Conservation (phyloP, 92 coral and sea anemone species). For the Phenganax stokvisi region DNA sequence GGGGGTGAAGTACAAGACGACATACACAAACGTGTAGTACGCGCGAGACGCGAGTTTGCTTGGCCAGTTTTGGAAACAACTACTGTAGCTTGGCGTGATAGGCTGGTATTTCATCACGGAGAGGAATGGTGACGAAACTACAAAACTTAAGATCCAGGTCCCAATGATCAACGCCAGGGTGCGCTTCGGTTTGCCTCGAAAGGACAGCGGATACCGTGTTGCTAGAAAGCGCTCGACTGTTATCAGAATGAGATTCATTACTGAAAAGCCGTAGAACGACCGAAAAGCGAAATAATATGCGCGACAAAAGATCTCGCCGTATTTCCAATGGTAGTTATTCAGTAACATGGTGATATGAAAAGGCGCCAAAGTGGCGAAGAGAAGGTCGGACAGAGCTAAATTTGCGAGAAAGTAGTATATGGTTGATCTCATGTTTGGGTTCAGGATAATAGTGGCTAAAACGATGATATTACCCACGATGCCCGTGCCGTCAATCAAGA, state of each 20-base stretch:
- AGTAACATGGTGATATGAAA: conserved; percentile 27
- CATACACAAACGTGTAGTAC: conserved; percentile 35
- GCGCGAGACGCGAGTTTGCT: conserved; percentile 35
- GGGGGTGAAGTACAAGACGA: conserved; percentile 27
- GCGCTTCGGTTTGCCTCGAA: conserved; percentile 38
- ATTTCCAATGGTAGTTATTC: conserved; percentile 20
- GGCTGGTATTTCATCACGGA: conserved; percentile 11
- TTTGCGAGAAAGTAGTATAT: conserved; percentile 38
- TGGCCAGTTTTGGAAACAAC: conserved; percentile 4
- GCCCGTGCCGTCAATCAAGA: conserved; percentile 11
- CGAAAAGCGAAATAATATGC: conserved; percentile 27
- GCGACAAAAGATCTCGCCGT: conserved; percentile 21
- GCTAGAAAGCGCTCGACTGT: conserved; percentile 41
- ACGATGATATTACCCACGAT: conserved; percentile 32
- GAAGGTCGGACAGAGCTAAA: conserved; percentile 30
- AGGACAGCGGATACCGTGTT: conserved; percentile 37
- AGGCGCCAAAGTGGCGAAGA: conserved; percentile 35
- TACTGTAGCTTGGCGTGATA: background rate
- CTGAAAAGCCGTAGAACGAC: conserved; percentile 32
- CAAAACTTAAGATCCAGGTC: conserved; percentile 35
- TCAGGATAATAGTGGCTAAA: conserved; percentile 23
- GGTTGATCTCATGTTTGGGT: conserved; percentile 41
- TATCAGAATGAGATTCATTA: conserved; percentile 31
- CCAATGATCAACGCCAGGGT: conserved; percentile 33
- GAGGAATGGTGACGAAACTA: conserved; percentile 36